Evolutionary conservation across 2,113 vertebrate genomes (phyloP), one percentile per base, ranked within the genome.

Genomic region (Platysternon megacephalum): DNA sequence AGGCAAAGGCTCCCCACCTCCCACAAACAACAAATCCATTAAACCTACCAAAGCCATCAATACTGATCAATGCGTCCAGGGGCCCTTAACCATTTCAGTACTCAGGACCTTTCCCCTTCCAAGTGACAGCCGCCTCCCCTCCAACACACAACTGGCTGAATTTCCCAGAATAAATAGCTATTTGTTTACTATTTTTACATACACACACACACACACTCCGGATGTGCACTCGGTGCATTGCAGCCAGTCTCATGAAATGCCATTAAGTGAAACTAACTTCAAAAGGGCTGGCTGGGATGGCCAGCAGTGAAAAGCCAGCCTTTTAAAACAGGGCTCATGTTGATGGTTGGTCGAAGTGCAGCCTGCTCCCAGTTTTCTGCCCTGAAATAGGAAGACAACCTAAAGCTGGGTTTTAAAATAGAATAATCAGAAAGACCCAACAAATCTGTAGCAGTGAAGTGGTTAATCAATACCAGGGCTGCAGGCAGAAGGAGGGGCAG

Each of bases 41-140:
- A 98, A 98, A 97, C 97, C 98, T 97, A 97, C 98, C 98, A 97
- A 98, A 99, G 98, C 98, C 96, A 99, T 99, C 98, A 98, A 99
- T 99, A 98, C 98, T 93, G 91, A 98, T 98, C 98, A 98, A 98
- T 99, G 98, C 96, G 79, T 85, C 96, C 94, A 97, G 98, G 79
- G 93, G 76, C 95, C 85, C 12, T 97, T 98, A 97, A 97, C 97
- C 79, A 55, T 95, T 95, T 97, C 96, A 49, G 51, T 90, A 86
- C 94, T 84, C 42, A 42, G 87, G 13, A 19, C 22, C 35, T 16
- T 53, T 81, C 58, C 61, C 55, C 32, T 22, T 2, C 28, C 52
- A 72, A 49, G n/a, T 85, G 82, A 0, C 85, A 26, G 32, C 53
- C 58, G 6, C 48, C 3, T 1, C 72, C 68, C 79, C 46, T 88